A percentile compares a stretch with the other conserved stretches of the same genome.
These are phyloP conservation scores for Tringa solitaria DNA, from an alignment of 2,113 vertebrate genomes.

Conservation along the genomic window DNA sequence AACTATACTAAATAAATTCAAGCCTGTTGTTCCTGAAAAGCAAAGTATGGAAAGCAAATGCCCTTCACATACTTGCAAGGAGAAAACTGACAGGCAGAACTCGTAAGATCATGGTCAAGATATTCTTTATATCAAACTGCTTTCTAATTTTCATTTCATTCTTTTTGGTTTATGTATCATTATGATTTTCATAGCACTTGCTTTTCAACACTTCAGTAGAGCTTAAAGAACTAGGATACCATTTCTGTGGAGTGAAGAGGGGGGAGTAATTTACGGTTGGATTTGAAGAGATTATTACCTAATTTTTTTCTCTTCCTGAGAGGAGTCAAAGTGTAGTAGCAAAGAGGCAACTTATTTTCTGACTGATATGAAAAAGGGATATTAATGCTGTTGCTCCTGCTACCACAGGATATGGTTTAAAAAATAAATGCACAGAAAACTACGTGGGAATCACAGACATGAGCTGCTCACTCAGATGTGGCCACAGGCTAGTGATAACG, in stretches of 20 bases:
- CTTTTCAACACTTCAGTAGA: background rate
- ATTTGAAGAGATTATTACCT: background rate
- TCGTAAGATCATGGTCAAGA: background rate
- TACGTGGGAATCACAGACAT: fast-evolving
- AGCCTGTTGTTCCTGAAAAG: background rate
- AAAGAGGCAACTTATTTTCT: background rate
- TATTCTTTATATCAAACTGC: background rate
- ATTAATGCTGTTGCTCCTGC: background rate
- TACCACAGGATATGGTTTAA: background rate
- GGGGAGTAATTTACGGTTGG: background rate
- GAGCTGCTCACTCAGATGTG: background rate
- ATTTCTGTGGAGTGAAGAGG: background rate
- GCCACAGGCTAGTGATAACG: fast-evolving
- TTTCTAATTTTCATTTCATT: background rate
- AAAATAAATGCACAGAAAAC: background rate
- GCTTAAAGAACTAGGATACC: background rate
- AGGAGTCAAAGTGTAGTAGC: background rate
- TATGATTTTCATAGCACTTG: background rate
- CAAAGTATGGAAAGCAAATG: background rate
- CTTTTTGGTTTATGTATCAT: background rate
- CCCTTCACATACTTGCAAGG: background rate
- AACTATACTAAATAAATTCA: background rate
- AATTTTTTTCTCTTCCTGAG: background rate
- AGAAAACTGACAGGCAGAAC: background rate
- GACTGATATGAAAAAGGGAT: background rate